Conservation (phyloP, 2,113 vertebrate genomes). For the Tetrax tetrax region DNA sequence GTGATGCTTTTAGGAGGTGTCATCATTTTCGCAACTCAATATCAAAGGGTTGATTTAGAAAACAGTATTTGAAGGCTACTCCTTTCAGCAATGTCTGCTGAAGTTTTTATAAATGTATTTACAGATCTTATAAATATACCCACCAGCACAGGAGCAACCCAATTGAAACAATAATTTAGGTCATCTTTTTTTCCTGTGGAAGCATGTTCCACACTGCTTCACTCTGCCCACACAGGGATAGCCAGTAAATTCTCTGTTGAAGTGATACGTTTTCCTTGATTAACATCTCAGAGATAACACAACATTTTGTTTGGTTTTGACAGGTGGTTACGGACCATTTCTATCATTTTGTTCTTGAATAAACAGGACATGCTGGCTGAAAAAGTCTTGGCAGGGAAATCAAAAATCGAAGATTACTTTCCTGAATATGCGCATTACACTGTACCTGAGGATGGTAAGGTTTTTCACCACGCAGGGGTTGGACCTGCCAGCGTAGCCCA, state of each 20-base stretch:
- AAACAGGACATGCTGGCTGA: slow-evolving; percentile 99
- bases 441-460: slow-evolving; percentile 96
- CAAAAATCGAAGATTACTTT: slow-evolving; percentile 99
- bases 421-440: slow-evolving; percentile 96
- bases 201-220: not conserved
- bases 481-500: not conserved
- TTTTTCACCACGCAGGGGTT: not conserved
- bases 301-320: slow-evolving; percentile 32
- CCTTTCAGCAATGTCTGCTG: not conserved
- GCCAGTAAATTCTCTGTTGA: not conserved
- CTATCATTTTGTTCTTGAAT: slow-evolving; percentile 98
- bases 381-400: slow-evolving; percentile 99
- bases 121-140: not conserved
- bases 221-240: not conserved
- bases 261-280: not conserved
- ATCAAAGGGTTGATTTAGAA: not conserved
- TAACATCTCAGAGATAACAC: not conserved
- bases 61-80: not conserved
- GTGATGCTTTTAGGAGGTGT: not conserved
- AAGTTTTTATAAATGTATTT: not conserved
- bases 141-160: not conserved
- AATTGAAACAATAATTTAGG: not conserved
- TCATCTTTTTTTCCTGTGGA: not conserved
- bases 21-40: not conserved
- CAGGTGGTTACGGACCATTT: slow-evolving; percentile 98